Evolutionary conservation across 2,888 invertebrate genomes (phyloP).

Genomic region (Euspilapteryx auroguttella): DNA sequence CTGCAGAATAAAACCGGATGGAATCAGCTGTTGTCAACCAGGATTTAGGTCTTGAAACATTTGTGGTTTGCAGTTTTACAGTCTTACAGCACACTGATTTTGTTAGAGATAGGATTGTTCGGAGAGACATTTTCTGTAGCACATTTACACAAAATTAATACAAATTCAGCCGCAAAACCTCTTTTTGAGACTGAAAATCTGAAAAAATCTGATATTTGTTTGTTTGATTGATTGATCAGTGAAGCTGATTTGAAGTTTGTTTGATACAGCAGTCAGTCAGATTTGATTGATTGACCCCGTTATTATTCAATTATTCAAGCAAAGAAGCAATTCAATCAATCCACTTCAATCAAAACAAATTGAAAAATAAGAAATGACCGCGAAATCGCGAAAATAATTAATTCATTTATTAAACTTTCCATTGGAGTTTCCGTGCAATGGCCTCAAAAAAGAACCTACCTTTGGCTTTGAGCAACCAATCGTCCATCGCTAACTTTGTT

Average conservation of each 20-base stretch:
- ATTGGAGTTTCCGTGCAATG: constrained; percentile 7
- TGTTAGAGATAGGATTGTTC: constrained; percentile 36
- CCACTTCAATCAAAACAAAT: too few relatives aligned
- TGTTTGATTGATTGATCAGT: background rate
- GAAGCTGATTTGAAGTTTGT: background rate
- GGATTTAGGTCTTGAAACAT: constrained; percentile 26
- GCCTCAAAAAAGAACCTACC: constrained; percentile 13
- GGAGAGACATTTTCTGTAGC: constrained; percentile 36
- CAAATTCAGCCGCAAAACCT: background rate
- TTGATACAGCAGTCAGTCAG: background rate
- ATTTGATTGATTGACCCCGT: too few relatives aligned
- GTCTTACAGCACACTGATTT: constrained; percentile 29
- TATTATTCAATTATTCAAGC: too few relatives aligned
- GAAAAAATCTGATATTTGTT: too few relatives aligned
- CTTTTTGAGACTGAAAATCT: background rate
- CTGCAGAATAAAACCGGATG: constrained; percentile 32
- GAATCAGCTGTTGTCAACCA: constrained; percentile 27
- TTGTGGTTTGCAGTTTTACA: constrained; percentile 23
- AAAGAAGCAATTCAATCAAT: too few relatives aligned
- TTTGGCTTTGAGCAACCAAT: constrained; percentile 16
- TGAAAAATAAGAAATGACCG: too few relatives aligned
- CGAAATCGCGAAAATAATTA: background rate
- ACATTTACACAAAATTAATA: constrained; percentile 11
- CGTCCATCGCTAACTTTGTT: constrained; percentile 24
- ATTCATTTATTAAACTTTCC: background rate